phyloP scores from a whole-genome alignment of 2,113 vertebrate genomes.

The Macrotus californicus region DNA sequence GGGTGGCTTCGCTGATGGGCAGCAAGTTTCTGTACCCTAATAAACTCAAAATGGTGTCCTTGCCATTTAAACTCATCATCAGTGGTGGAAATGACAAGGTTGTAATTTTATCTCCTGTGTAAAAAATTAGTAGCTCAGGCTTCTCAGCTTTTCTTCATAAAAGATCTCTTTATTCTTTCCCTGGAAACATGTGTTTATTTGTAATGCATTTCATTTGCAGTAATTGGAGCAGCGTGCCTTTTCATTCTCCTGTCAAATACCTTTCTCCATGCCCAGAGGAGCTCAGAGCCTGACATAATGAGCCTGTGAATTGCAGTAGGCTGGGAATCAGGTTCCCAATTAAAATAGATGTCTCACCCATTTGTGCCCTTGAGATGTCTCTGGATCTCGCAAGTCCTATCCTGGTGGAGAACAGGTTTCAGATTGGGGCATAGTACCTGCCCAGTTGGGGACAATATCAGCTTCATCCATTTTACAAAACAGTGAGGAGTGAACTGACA shows the following conservation, averaged over 20 bases:
- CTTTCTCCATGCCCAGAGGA: background rate
- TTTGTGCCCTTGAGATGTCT: slow-evolving; percentile 1
- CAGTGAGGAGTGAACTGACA: background rate
- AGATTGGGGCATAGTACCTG: background rate
- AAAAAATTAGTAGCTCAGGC: slow-evolving; percentile 27
- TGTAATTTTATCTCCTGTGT: slow-evolving; percentile 48
- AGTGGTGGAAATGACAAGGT: background rate
- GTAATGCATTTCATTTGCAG: slow-evolving; percentile 17
- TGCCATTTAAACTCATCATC: background rate
- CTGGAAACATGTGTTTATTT: slow-evolving; percentile 37
- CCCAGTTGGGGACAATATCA: background rate
- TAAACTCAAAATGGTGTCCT: background rate
- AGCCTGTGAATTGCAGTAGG: slow-evolving; percentile 20
- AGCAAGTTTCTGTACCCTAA: background rate
- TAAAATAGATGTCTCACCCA: background rate
- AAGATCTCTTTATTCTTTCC: background rate
- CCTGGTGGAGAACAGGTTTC: background rate
- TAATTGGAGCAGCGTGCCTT: slow-evolving; percentile 27
- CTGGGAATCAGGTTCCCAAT: slow-evolving; percentile 5
- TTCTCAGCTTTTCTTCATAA: background rate
- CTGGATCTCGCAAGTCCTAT: background rate
- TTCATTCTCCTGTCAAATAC: slow-evolving; percentile 14
- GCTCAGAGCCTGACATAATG: background rate
- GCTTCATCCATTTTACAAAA: background rate
- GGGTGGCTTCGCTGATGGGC: background rate